Evolutionary conservation across 2,113 vertebrate genomes (phyloP).

Genomic region (Bettongia penicillata): DNA sequence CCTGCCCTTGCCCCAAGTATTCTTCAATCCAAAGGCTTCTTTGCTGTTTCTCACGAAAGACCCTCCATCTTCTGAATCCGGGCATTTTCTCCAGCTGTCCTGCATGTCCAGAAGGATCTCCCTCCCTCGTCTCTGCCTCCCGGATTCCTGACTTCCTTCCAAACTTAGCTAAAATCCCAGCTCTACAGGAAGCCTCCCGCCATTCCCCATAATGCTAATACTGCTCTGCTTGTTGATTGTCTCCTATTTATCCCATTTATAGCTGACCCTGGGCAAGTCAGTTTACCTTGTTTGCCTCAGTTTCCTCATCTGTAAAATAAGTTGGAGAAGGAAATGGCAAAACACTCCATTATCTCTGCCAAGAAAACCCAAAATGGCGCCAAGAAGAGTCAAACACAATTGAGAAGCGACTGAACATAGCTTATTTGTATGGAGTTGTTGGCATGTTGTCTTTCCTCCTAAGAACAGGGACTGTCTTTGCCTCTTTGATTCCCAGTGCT

Average conservation of each 20-base stretch:
- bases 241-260: not conserved
- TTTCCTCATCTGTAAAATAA: too few species aligned
- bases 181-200: not conserved
- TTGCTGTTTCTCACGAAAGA: not conserved
- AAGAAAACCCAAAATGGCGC: too few species aligned
- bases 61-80: not conserved
- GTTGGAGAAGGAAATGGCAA: too few species aligned
- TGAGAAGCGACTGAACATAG: too few species aligned
- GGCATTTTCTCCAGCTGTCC: not conserved
- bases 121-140: not conserved
- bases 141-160: not conserved
- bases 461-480: not conserved
- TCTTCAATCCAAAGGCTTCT: not conserved
- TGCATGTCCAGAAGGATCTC: not conserved
- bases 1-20: not conserved
- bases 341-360: too few species aligned
- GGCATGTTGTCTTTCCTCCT: not conserved
- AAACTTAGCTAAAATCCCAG: not conserved
- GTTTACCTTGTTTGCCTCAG: too few species aligned
- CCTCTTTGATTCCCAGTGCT: not conserved
- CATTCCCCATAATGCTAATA: not conserved
- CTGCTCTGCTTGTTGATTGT: not conserved
- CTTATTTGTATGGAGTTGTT: too few species aligned
- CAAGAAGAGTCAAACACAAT: too few species aligned
- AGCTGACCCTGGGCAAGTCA: not conserved